Evolutionary conservation across 1,140 invertebrate species (phyloP).

Genomic region (Zeugodacus cucurbitae): DNA sequence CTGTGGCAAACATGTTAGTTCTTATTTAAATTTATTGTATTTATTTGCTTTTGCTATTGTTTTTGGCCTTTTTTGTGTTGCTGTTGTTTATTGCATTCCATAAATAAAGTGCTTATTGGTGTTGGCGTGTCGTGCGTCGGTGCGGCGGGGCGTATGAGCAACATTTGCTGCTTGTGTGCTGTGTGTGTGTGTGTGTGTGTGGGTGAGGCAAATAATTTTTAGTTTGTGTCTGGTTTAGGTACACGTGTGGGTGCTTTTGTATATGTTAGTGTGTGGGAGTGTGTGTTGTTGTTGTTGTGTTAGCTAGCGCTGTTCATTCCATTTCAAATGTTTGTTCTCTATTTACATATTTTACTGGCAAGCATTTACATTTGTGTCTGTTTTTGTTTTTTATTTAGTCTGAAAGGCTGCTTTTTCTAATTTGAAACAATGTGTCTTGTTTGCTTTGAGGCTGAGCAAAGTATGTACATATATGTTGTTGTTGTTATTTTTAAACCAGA

Average conservation of each 20-base stretch:
- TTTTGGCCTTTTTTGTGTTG: no score
- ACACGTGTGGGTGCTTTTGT: not conserved
- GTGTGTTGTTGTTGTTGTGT: not conserved
- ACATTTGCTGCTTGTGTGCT: not conserved
- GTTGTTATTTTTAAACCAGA: not conserved
- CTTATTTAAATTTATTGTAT: slow-evolving; percentile 35
- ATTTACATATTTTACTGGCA: slow-evolving; percentile 2
- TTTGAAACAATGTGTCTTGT: not conserved
- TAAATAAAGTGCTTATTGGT: slow-evolving; percentile 31
- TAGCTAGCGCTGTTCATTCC: not conserved
- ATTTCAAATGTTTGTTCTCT: not conserved
- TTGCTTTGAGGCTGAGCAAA: not conserved
- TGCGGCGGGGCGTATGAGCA: not conserved
- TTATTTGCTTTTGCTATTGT: slow-evolving; percentile 3
- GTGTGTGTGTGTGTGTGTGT: not conserved
- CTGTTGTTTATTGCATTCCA: slow-evolving; percentile 33
- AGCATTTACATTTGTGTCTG: slow-evolving; percentile 40
- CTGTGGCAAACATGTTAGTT: slow-evolving; percentile 18
- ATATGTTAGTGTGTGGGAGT: not conserved
- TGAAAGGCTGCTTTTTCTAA: not conserved
- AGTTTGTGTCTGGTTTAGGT: slow-evolving; percentile 12
- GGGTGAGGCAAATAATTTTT: not conserved
- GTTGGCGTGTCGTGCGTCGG: not conserved
- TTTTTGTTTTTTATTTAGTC: not conserved
- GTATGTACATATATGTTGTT: not conserved